Evolutionary conservation across 2,113 vertebrate genomes (phyloP).

Genomic region (Heterocephalus glaber): DNA sequence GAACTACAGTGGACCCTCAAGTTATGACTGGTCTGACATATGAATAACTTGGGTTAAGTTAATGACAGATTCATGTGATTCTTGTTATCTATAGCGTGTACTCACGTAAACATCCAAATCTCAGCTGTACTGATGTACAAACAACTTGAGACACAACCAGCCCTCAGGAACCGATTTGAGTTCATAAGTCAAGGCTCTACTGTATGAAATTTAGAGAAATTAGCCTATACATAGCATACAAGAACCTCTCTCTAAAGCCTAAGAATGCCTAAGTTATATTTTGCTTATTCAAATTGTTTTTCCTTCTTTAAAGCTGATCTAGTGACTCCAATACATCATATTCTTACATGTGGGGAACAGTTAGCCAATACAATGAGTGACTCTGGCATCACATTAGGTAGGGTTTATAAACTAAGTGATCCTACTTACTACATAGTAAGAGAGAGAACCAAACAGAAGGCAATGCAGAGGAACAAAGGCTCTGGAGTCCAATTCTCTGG

Average conservation of each 20-base stretch:
- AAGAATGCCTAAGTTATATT: constrained; percentile 34
- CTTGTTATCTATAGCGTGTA: too few species aligned
- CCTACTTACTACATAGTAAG: constrained; percentile 17
- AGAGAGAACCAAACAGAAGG: neutral
- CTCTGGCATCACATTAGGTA: neutral
- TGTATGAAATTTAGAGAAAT: constrained; percentile 17
- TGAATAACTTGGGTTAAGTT: too few species aligned
- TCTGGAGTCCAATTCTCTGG: neutral
- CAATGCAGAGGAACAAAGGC: constrained; percentile 7
- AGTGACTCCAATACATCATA: neutral
- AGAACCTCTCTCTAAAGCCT: constrained; percentile 27
- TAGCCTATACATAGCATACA: neutral
- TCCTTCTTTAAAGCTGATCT: constrained; percentile 1
- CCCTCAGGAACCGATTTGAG: too few species aligned
- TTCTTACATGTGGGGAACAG: neutral
- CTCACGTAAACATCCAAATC: too few species aligned
- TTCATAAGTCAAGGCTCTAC: too few species aligned
- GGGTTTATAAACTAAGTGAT: constrained; percentile 27
- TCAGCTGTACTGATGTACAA: too few species aligned
- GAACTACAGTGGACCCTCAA: neutral
- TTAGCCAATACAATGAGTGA: constrained; percentile 1
- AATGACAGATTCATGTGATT: too few species aligned
- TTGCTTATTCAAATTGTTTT: constrained; percentile 41
- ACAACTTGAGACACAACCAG: too few species aligned
- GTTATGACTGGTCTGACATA: too few species aligned